Base-by-base conservation (phyloP, 2,888 invertebrate species). In the Acronicta psi region DNA sequence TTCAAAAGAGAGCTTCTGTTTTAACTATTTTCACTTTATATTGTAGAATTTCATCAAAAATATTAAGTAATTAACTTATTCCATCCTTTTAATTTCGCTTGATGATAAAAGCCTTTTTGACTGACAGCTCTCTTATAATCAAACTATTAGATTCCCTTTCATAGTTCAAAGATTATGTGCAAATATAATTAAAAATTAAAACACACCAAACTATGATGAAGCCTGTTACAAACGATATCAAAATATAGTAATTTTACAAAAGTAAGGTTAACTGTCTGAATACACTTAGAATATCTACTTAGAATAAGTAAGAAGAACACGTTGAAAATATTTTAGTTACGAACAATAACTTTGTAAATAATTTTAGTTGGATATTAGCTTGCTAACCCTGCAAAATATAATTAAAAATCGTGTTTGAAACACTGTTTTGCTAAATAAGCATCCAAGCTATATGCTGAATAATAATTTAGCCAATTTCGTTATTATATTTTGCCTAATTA, bases 351-450 rank as follows among this genome's bases (percentile, higher is more conserved):
- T 44, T 44, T 41, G 44, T 20, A 46, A 63, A 69, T 56, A 25
- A 69, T 46, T 69, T 63, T 50, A 56, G 69, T 63, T 69, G 42
- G 46, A 29, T 55, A 36, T 17, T 16, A 40, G 56, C 36, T 63
- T 36, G 45, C 64, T 34, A 46, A 50, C 36, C 29, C 43, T 56
- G 46, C 50, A 52, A 51, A 51, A 51, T 36, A 56, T 37, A 11
- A 34, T 38, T 25, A 34, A 52, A 55, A 56, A 75, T 67, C 53
- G 49, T 63, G 61, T 68, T 61, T 61, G 18, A 41, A 62, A 65
- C n/a, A 38, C 69, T 42, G 41, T 55, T 69, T 50, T 18, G 64
- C 45, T 54, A 37, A 69, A 49, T 45, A 65, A 49, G 54, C 47
- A 38, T 25, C 14, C 20, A 36, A 36, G 29, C 10, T 29, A 29